phyloP scores from a whole-genome alignment of 2,888 invertebrate genomes.

The Eupithecia dodoneata region DNA sequence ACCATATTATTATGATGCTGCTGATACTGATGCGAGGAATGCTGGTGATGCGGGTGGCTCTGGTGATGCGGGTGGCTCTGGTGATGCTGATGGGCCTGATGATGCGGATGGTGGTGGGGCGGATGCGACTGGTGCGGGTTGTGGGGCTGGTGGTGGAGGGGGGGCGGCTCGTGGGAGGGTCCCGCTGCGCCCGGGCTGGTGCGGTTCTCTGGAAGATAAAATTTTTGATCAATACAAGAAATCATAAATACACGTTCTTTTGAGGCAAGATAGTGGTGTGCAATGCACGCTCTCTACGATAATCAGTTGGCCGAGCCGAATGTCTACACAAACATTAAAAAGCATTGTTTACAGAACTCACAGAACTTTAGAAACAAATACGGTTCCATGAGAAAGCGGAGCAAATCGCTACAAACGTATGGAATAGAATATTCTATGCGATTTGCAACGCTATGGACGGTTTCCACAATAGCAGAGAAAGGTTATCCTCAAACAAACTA shows the following conservation, averaged over 20 bases:
- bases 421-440: not conserved
- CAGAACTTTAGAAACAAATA: not conserved
- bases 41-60: conserved; percentile 38
- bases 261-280: not conserved
- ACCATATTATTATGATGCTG: conserved; percentile 51
- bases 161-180: conserved; percentile 61
- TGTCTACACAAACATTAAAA: not conserved
- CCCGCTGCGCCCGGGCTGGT: conserved; percentile 64
- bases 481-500: not conserved
- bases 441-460: not conserved
- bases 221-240: not conserved
- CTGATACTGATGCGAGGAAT: conserved; percentile 24
- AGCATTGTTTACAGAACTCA: not conserved
- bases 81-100: conserved; percentile 32
- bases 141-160: conserved; percentile 27
- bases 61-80: conserved; percentile 38
- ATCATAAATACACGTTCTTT: not conserved
- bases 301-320: not conserved
- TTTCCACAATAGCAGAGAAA: not conserved
- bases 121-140: conserved; percentile 51
- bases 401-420: conserved; percentile 4
- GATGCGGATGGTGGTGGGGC: conserved; percentile 45
- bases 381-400: not conserved
- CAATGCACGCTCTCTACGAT: not conserved
- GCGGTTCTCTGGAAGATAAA: conserved; percentile 45